phyloP scores from a whole-genome alignment of 1,140 invertebrate species.

The Sycophila sp. region DNA sequence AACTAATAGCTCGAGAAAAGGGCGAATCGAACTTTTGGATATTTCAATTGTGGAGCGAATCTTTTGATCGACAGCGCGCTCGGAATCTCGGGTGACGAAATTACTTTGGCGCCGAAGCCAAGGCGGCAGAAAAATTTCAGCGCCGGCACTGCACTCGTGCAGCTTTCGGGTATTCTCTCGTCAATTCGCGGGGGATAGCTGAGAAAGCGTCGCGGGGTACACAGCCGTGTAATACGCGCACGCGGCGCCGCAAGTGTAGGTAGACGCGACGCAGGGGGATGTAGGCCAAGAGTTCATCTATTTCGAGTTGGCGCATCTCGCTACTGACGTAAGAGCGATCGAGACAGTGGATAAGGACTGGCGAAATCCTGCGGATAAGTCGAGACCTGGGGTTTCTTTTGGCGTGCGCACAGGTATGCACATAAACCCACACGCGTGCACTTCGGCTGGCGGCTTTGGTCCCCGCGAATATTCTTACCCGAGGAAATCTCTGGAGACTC shows the following conservation, averaged over 20 bases:
- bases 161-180: background rate
- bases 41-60: too few relatives aligned
- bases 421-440: too few relatives aligned
- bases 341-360: conserved; percentile 52
- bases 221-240: background rate
- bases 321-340: conserved; percentile 60
- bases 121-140: too few relatives aligned
- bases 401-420: too few relatives aligned
- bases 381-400: too few relatives aligned
- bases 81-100: too few relatives aligned
- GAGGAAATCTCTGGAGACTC: conserved; percentile 21
- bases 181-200: too few relatives aligned
- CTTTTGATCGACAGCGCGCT: too few relatives aligned
- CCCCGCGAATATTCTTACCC: conserved; percentile 5
- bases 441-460: background rate
- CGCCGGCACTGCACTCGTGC: too few relatives aligned
- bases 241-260: conserved; percentile 12
- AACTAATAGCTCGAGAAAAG: too few relatives aligned
- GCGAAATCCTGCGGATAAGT: conserved; percentile 43
- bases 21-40: too few relatives aligned
- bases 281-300: conserved; percentile 66
- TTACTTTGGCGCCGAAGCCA: too few relatives aligned
- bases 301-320: conserved; percentile 50
- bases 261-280: conserved; percentile 47
- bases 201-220: background rate